Evolutionary conservation across 2,113 vertebrate genomes (phyloP), one percentile per base, ranked within the genome.

Genomic region (Prochilodus magdalenae): DNA sequence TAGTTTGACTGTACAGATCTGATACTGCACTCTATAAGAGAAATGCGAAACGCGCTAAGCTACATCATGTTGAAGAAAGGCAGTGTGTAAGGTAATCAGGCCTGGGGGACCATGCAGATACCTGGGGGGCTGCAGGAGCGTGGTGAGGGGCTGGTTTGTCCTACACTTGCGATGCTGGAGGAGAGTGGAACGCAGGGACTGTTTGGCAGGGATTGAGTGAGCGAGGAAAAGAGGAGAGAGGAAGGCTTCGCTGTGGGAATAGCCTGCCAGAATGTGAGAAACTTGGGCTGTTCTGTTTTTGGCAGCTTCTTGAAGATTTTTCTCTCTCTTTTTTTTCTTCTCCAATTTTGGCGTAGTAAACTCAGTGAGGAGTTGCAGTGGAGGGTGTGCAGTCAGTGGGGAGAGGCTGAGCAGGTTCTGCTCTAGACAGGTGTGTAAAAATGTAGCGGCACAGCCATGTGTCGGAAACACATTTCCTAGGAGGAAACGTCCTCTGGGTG

Each of bases 281-380:
- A 72, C 55, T 29, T 72, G 57, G 67, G 29, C 77, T 80, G 67
- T 62, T 70, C 20, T 40, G 66, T 24, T 71, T 73, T 80, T 80
- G 36, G 69, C 77, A 80, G 77, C 77, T 67, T 73, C 79, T 14
- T 3, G 27, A 73, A 73, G 59, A 73, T 51, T 65, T 49, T 40
- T 30, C 8, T 49, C 13, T 71, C 30, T 77, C 40, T 69, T 29
- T 57, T 40, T 66, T 7, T n/a, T 63, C 59, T 53, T 36, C 59
- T 73, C 27, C 79, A 73, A 65, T 73, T 80, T 73, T 73, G 59
- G 40, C 86, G 96, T 97, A 87, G 75, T 70, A 55, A 29, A 86
- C 55, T 84, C n/a, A 44, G 22, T 15, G 44, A 69, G 24, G 69
- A 20, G 18, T 73, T 70, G 66, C 75, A 71, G 53, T 26, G 40